Base-by-base conservation (phyloP, 1,140 invertebrate species). In the Drosophila sp. region DNA sequence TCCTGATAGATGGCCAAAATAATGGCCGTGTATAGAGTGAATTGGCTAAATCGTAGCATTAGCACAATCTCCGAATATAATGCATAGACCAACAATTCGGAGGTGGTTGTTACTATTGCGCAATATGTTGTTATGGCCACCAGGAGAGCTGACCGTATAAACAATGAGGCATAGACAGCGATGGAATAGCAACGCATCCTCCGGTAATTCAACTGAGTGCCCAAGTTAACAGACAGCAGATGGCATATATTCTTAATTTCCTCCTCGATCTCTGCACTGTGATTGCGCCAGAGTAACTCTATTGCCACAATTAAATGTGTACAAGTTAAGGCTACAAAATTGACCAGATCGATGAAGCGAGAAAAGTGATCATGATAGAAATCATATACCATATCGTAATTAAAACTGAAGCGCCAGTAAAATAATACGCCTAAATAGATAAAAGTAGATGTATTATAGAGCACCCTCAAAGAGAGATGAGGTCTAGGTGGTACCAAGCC, bases 1-100 rank as follows among this genome's bases (percentile, higher is more conserved):
- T 87, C 83, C n/a, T 63, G 23, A n/a, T 87, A 82, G 1, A 83
- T 62, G 27, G 25, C 66, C 27, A 77, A 32, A 5, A 80, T 67
- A 7, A 83, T 33, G 1, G 17, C 35, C 0, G 57, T 17, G 11
- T 83, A 79, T 7, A 83, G 33, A 2, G 57, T 61, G 4, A 89
- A 83, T 10, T 87, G 79, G 1, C 47, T 60, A 8, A 80, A 69
- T 0, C 70, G 70, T 5, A 61, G 25, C 8, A 87, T 8, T 4
- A 83, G 17, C 5, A 87, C 57, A 0, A 80, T 0, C 27, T 87
- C 76, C 17, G 84, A 89, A 41, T 74, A 87, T 10, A 66, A 25
- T 2, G 38, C 35, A 17, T 62, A 77, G 23, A 57, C n/a, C 0
- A 76, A 44, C 1, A 80, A 1, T 0, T n/a, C 4, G 7, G 50